Base-by-base conservation (phyloP, 2,113 vertebrate genomes). In the Thunnus thynnus region DNA sequence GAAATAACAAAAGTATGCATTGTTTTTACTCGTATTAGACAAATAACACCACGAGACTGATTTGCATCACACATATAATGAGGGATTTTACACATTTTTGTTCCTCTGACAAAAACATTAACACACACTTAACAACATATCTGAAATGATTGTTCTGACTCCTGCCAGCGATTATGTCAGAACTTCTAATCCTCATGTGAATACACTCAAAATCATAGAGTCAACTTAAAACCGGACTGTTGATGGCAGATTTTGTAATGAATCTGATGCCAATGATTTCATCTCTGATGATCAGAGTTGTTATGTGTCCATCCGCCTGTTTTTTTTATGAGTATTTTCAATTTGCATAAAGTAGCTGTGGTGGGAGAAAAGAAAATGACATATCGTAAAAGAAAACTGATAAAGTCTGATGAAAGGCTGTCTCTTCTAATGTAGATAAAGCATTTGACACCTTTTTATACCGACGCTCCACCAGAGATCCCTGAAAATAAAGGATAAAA, bases 11-110 rank as follows among this genome's bases (percentile, higher is more conserved):
- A 58, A 44, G 54, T 50, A 25, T 56, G 65, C 25, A 51, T 75
- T 72, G 67, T 77, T 78, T 86, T 60, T 60, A 67, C 46, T 18
- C 0, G 20, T 71, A 63, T 3, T 50, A 65, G 71, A 54, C 62
- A 10, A 32, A 32, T 2, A 14, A 32, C 36, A 46, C 44, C 3
- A 55, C 32, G 5, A 30, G 32, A 20, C 20, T 55, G 72, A 76
- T 83, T 86, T 80, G 64, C 73, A 79, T 82, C 57, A 13, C 44
- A 44, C 50, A n/a, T 67, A 56, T 76, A 58, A 84, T 60, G 60
- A 76, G 60, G 56, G 46, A 36, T 76, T 82, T 87, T 73, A 68
- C 81, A 78, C 78, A 10, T 84, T 78, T 82, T 41, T 52, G 58
- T 80, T 14, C 22, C 41, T 61, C 52, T 12, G 14, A 61, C 17